A percentile compares a stretch with the other conserved stretches of the same genome.
These are phyloP conservation scores for Dromococcyx pavoninus DNA, from an alignment of 2,797 vertebrate species.

Conservation along the genomic window DNA sequence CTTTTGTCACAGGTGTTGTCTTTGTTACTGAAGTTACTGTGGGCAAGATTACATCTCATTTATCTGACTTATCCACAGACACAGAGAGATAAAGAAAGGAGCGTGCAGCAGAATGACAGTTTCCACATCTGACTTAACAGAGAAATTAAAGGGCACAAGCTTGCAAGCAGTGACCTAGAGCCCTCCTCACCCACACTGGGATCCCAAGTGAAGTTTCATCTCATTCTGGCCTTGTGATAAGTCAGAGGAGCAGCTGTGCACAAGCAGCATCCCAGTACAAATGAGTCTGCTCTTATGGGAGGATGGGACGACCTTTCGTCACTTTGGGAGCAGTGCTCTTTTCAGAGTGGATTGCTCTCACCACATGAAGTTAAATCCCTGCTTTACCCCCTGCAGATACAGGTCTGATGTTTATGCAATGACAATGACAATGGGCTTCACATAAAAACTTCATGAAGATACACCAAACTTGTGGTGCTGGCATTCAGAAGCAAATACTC, in stretches of 20 bases:
- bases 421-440: neutral
- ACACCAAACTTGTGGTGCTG: neutral
- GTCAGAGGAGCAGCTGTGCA: neutral
- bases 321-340: neutral
- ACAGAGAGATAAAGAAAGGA: neutral
- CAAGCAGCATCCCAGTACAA: neutral
- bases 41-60: neutral
- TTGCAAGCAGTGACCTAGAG: neutral
- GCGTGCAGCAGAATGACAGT: neutral
- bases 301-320: neutral
- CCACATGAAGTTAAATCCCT: neutral
- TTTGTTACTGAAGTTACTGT: neutral
- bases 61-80: neutral
- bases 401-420: neutral
- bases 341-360: neutral
- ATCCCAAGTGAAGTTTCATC: neutral
- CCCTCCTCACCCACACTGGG: neutral
- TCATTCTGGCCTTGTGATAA: neutral
- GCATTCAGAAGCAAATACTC: neutral
- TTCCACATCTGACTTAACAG: neutral
- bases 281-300: neutral
- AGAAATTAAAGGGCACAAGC: neutral
- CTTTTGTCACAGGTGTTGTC: neutral
- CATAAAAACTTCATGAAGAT: neutral
- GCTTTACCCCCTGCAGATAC: neutral